Conservation (phyloP, 2,113 vertebrate genomes). For the Bungarus multicinctus region DNA sequence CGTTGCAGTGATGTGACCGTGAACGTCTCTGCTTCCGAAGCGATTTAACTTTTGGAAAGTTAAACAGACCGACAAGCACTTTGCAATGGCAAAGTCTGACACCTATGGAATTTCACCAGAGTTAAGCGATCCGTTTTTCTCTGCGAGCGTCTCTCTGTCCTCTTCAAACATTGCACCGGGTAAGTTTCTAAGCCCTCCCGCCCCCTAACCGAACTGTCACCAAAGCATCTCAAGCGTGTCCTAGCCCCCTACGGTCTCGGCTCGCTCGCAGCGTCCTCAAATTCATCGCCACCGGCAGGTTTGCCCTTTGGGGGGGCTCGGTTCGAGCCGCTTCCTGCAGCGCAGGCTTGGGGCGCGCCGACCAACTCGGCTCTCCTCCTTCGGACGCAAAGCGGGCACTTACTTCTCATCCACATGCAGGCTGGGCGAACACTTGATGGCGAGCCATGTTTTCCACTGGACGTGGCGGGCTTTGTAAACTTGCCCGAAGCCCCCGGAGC, state of each 20-base stretch:
- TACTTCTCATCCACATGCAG: conserved; percentile 95
- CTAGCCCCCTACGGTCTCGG: background rate
- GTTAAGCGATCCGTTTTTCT: background rate
- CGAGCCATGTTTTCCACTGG: conserved; percentile 97
- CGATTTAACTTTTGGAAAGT: background rate
- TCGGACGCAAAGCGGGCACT: conserved; percentile 51
- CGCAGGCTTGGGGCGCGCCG: background rate
- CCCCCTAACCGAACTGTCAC: background rate
- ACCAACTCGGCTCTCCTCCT: background rate
- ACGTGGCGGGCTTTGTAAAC: conserved; percentile 96
- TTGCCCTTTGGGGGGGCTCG: background rate
- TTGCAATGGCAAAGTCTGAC: background rate
- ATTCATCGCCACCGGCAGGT: background rate
- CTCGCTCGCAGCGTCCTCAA: background rate
- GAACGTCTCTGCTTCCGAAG: background rate
- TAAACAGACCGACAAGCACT: background rate
- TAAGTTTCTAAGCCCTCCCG: background rate
- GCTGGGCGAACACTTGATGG: conserved; percentile 95
- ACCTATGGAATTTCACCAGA: background rate
- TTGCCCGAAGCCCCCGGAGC: conserved; percentile 95
- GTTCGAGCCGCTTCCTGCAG: background rate
- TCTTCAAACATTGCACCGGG: background rate
- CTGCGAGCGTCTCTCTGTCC: background rate
- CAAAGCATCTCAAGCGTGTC: background rate
- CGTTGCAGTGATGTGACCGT: background rate